These are phyloP conservation scores for Chrysolina oricalcia DNA, from an alignment of 2,888 invertebrate genomes.

Conservation along the genomic window DNA sequence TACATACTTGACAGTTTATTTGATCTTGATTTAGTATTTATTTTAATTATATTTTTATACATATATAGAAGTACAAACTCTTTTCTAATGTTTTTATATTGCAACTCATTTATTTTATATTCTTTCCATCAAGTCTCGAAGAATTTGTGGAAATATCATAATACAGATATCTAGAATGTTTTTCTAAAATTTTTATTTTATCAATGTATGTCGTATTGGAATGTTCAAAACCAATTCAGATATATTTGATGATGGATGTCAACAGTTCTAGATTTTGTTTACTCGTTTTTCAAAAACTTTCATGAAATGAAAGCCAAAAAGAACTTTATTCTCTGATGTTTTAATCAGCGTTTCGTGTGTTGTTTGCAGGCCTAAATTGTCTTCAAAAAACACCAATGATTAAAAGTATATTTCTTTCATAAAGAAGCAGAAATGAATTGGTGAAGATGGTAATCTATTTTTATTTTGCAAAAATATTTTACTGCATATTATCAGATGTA, in stretches of 20 bases:
- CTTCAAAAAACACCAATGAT: conserved; percentile 34
- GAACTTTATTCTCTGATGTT: conserved; percentile 44
- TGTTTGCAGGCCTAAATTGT: conserved; percentile 37
- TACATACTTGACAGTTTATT: conserved; percentile 20
- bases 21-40: conserved; percentile 36
- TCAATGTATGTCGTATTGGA: conserved; percentile 55
- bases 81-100: conserved; percentile 25
- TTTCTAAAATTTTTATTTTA: conserved; percentile 54
- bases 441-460: conserved; percentile 41
- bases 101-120: conserved; percentile 34
- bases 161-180: conserved; percentile 58
- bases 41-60: conserved; percentile 30
- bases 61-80: conserved; percentile 30
- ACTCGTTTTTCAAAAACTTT: conserved; percentile 25
- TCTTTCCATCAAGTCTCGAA: conserved; percentile 8
- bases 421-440: conserved; percentile 44
- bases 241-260: conserved; percentile 57
- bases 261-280: conserved; percentile 50
- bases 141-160: conserved; percentile 17
- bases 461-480: conserved; percentile 43
- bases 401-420: conserved; percentile 43
- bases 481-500: conserved; percentile 15
- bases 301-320: conserved; percentile 33
- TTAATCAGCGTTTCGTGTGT: conserved; percentile 41
- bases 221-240: conserved; percentile 54